These are phyloP conservation scores for Vipera ursinii DNA, from an alignment of 2,797 vertebrate species.

Conservation along the genomic window DNA sequence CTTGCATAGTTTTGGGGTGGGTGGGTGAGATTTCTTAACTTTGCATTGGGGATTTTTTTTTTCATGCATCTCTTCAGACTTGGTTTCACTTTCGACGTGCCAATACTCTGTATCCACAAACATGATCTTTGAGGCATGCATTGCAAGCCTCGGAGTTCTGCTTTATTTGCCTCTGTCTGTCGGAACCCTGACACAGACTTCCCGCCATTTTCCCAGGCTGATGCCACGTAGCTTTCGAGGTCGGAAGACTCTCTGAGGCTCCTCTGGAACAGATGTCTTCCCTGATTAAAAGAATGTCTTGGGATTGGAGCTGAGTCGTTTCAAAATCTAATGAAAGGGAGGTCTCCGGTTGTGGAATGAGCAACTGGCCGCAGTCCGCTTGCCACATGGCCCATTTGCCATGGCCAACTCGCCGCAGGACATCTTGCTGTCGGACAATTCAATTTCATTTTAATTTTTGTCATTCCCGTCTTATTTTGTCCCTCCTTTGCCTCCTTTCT, in stretches of 20 bases:
- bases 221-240: not conserved
- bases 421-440: not conserved
- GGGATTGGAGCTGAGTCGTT: not conserved
- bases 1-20: no score
- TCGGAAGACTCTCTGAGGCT: not conserved
- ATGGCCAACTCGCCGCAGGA: no score
- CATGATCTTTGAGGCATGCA: no score
- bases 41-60: no score
- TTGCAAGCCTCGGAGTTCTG: no score
- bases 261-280: not conserved
- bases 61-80: no score
- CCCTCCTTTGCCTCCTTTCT: not conserved
- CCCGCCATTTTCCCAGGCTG: not conserved
- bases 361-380: no score
- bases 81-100: no score
- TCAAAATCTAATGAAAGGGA: not conserved
- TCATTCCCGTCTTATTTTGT: not conserved
- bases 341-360: not conserved
- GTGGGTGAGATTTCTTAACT: no score
- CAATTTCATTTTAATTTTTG: not conserved
- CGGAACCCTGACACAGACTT: not conserved
- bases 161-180: no score
- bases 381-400: no score
- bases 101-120: no score
- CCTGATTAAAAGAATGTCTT: not conserved